Evolutionary conservation across 1,140 invertebrate species (phyloP), one percentile per base, ranked within the genome.

Genomic region (Lordiphosa mommai): DNA sequence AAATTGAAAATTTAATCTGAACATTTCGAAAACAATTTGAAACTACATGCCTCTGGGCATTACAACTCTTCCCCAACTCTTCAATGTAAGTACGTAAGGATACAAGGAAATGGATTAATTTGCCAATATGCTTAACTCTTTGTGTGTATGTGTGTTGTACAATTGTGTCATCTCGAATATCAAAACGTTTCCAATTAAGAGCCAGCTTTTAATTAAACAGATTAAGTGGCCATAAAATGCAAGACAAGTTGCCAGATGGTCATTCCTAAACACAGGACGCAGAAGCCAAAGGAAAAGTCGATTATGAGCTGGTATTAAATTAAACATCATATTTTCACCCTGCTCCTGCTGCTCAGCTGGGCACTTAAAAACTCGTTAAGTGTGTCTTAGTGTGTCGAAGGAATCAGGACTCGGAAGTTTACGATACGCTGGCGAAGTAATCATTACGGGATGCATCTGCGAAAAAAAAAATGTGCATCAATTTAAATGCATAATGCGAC

Each of bases 401-500:
- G 8, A 57, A 17, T 6, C 41, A 47, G 48, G 48, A 37, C 30
- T 38, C 32, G 32, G 29, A 17, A 50, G 32, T 43, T 40, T 53
- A 50, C 47, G 34, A 44, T 37, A 8, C 41, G 55, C 32, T 27
- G 40, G 23, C 17, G 20, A 27, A 20, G 59, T 72, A 77, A 79
- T 72, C 69, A 60, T 51, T 23, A 7, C 44, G 36, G 51, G 58
- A 51, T 70, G 50, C 63, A 65, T 44, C 46, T 41, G 64, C 16
- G 61, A 64, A 40, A 68, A 60, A 68, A 59, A 64, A 59, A 63
- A 82, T 53, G 53, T 71, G 74, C 53, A 74, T 74, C 70, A 82
- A 74, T 82, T 80, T 58, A 72, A 67, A 80, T 80, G 60, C 70
- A 82, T 80, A 80, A 74, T 80, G 77, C 60, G 57, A 64, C 34